Evolutionary conservation across 2,888 invertebrate genomes (phyloP).

Genomic region (Rotaria macrura): DNA sequence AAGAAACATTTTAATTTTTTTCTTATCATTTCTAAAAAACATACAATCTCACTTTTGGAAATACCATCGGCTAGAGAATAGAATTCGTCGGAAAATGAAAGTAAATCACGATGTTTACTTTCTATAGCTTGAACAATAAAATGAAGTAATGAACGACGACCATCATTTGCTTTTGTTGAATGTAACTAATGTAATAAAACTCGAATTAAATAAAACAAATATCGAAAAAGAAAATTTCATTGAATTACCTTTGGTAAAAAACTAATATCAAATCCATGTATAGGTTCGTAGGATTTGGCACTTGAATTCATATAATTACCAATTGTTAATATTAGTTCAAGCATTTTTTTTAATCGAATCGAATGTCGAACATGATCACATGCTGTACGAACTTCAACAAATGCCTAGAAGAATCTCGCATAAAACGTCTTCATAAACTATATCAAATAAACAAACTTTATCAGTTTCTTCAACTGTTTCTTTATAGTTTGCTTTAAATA

Average conservation of each 20-base stretch:
- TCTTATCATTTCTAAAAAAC: too few species aligned
- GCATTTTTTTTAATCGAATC: constrained; percentile 73
- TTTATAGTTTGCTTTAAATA: constrained; percentile 2
- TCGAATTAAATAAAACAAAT: too few species aligned
- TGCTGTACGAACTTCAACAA: constrained; percentile 52
- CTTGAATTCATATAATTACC: constrained; percentile 96
- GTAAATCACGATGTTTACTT: constrained; percentile 70
- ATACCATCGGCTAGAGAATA: constrained; percentile 73
- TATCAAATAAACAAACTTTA: not conserved
- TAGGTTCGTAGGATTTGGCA: constrained; percentile 72
- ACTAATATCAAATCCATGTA: constrained; percentile 89
- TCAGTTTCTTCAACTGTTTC: constrained; percentile 13
- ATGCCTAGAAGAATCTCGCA: not conserved
- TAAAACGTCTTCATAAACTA: too few species aligned
- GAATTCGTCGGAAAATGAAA: constrained; percentile 74
- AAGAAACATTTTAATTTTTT: too few species aligned
- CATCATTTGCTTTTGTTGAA: constrained; percentile 71
- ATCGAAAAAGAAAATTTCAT: not conserved
- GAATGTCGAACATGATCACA: constrained; percentile 83
- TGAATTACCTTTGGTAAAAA: constrained; percentile 72
- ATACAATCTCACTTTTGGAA: constrained; percentile 52
- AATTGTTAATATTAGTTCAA: constrained; percentile 74
- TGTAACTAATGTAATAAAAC: constrained; percentile 50
- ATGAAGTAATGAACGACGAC: constrained; percentile 80
- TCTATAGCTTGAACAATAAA: constrained; percentile 79